Evolutionary conservation across 2,888 invertebrate genomes (phyloP), one percentile per base, ranked within the genome.

Genomic region (Peribatodes rhomboidaria): DNA sequence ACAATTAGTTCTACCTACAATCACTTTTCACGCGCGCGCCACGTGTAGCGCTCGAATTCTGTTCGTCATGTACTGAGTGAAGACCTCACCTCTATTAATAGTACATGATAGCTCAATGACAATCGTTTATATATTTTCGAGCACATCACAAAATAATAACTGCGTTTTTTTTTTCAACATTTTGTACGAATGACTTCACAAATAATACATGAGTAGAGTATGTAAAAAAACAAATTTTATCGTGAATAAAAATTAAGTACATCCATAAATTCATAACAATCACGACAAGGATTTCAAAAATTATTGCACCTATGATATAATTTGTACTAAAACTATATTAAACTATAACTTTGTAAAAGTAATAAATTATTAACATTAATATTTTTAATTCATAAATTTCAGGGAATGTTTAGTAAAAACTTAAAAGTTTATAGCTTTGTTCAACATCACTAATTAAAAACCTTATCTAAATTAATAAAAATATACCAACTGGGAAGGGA

Each of bases 281-380:
- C 33, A 47, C 6, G 37, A 27, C 27, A 42, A 41, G 11, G 8
- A 35, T 2, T 33, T 46, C 14, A 35, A 47, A 39, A n/a, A 47
- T 63, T 56, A 68, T 62, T 59, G 42, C 49, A 55, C 31, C 35
- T 50, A 50, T 65, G 33, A 52, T 39, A 60, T 42, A 65, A 65
- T 68, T 65, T 68, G 65, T 65, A 65, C 65, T 59, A 61, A 64
- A 65, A 39, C 50, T 64, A 64, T 16, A 49, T 49, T 33, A 49
- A 49, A 16, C 44, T 6, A 11, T 54, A 58, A 33, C n/a, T 18
- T 31, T 33, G 2, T 2, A 55, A 46, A 7, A 35, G 13, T 42
- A 35, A 60, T 65, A 59, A 65, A 59, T 50, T 61, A 52, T 46
- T 58, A 63, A 58, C 31, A n/a, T 47, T 27, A 35, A 22, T 37